Conservation (phyloP, 2,113 vertebrate species). For the Cochlearius cochlearius region DNA sequence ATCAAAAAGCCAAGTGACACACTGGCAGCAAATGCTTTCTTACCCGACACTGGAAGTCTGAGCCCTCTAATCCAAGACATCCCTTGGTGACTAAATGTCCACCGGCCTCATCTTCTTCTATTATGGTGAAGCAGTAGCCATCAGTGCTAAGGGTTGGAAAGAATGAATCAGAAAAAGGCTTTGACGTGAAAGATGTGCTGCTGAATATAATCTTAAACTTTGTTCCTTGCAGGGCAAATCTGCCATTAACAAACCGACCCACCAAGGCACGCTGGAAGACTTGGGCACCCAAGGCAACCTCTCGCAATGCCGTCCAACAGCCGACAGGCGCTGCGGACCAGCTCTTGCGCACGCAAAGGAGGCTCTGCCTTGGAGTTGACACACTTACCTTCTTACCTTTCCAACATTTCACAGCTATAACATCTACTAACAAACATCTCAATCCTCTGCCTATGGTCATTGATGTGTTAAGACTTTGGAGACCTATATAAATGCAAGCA, state of each 20-base stretch:
- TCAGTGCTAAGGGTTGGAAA: constrained; percentile 82
- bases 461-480: background rate
- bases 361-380: background rate
- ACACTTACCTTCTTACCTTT: background rate
- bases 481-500: background rate
- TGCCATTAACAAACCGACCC: background rate
- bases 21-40: constrained; percentile 56
- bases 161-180: background rate
- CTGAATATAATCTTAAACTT: background rate
- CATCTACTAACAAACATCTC: background rate
- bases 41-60: constrained; percentile 95
- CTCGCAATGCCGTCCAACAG: background rate
- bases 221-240: background rate
- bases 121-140: constrained; percentile 95
- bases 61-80: constrained; percentile 88
- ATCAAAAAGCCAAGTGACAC: background rate
- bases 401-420: background rate
- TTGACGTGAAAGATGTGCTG: background rate
- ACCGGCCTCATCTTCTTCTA: constrained; percentile 92
- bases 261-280: background rate
- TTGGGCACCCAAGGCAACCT: background rate
- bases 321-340: fast-evolving
- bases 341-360: background rate
- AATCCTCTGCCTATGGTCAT: background rate
- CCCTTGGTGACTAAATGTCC: constrained; percentile 87